These are phyloP conservation scores for Semicossyphus pulcher DNA, from an alignment of 2,113 vertebrate genomes.

Conservation along the genomic window DNA sequence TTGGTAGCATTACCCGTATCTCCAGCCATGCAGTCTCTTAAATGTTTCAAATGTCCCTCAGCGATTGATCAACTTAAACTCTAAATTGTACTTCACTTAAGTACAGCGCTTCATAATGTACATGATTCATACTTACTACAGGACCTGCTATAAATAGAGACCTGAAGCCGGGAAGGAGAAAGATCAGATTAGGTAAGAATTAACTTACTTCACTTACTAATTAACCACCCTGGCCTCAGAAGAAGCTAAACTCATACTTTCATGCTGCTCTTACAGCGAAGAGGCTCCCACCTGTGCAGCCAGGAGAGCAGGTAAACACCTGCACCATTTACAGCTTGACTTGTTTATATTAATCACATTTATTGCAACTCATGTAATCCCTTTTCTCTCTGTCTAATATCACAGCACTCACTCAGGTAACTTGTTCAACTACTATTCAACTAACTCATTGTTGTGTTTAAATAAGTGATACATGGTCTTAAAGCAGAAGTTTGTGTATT, in stretches of 20 bases:
- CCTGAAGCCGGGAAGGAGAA: slow-evolving; percentile 70
- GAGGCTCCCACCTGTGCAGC: not conserved
- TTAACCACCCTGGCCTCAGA: not conserved
- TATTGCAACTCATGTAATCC: not conserved
- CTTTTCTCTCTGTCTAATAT: slow-evolving; percentile 38
- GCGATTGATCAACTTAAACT: too few species aligned
- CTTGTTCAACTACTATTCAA: not conserved
- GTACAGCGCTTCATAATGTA: too few species aligned
- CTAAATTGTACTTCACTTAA: too few species aligned
- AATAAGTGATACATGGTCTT: not conserved
- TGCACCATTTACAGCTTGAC: not conserved
- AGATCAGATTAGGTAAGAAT: slow-evolving; percentile 59
- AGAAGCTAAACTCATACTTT: not conserved
- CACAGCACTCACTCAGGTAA: slow-evolving; percentile 68
- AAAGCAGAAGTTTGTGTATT: not conserved
- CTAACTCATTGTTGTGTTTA: not conserved
- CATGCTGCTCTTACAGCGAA: slow-evolving; percentile 56
- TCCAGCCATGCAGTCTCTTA: too few species aligned
- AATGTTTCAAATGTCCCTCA: too few species aligned
- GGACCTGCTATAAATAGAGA: slow-evolving; percentile 70
- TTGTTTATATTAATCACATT: not conserved
- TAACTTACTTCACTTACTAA: not conserved
- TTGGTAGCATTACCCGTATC: too few species aligned
- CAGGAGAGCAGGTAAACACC: slow-evolving; percentile 59
- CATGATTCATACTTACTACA: slow-evolving; percentile 15